A percentile compares a stretch with the other conserved stretches of the same genome.
phyloP scores from a whole-genome alignment of 2,797 vertebrate species.

The Pantherophis vulpinus region DNA sequence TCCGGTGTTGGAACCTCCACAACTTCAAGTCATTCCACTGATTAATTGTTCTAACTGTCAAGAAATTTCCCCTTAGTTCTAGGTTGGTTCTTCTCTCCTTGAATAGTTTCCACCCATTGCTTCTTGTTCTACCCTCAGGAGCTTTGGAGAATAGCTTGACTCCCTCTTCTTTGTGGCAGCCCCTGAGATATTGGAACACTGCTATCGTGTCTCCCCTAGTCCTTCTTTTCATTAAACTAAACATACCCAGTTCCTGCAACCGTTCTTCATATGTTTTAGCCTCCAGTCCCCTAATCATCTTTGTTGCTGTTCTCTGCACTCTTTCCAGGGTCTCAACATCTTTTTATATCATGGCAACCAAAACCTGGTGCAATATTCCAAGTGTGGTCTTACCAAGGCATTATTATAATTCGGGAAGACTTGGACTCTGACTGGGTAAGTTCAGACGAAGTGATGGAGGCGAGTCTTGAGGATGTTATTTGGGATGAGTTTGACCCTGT shows the following conservation, averaged over 20 bases:
- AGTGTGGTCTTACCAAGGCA: too few species aligned
- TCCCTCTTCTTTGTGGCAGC: neutral
- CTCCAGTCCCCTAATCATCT: neutral
- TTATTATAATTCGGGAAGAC: too few species aligned
- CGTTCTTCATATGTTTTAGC: too few species aligned
- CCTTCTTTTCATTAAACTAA: neutral
- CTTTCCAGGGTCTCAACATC: too few species aligned
- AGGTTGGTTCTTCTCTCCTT: neutral
- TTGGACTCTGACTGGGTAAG: too few species aligned
- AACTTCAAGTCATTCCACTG: neutral
- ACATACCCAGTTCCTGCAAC: too few species aligned
- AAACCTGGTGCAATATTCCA: too few species aligned
- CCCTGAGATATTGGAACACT: neutral
- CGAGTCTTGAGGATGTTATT: too few species aligned
- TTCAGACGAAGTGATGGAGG: too few species aligned
- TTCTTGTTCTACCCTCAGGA: neutral
- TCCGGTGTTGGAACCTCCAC: neutral
- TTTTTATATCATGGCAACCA: too few species aligned
- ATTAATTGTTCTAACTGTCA: neutral
- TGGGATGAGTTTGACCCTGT: too few species aligned
- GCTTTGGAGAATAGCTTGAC: neutral
- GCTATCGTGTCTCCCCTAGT: neutral
- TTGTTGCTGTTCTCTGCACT: neutral
- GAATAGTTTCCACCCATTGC: neutral
- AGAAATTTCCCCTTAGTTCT: neutral